Base-by-base conservation (phyloP, 2,888 invertebrate species). In the Orthosia incerta region DNA sequence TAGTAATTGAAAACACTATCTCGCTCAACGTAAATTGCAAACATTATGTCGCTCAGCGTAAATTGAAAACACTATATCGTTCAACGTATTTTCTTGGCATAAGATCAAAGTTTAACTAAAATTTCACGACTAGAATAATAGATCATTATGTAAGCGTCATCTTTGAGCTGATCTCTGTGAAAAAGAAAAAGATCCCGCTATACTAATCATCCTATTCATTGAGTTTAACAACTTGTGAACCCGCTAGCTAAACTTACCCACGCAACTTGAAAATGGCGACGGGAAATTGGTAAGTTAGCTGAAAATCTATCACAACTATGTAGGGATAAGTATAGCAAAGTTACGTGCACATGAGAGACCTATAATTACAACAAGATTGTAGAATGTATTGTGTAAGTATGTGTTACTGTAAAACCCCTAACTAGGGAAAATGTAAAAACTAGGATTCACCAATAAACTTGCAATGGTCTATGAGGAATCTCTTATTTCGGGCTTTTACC, bases 151-250 rank as follows among this genome's bases (percentile, higher is more conserved):
- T 51, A 16, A 68, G 60, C 51, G 60, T 57, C 26, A 64, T 65
- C 26, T 68, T 61, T 65, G 23, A 66, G 31, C 23, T 57, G 12
- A 55, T 46, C 5, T 23, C 18, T 48, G 16, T 20, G 16, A 51
- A 50, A 74, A 80, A 68, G 31, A 70, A 76, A 26, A 70, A 70
- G 45, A 61, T 63, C 18, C 31, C 4, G 50, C 59, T 31, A 20
- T 55, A 63, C 50, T 66, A 70, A 75, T 80, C 81, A 75, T 76
- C 53, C 76, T 69, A 76, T 79, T 79, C 69, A 70, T 65, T 79
- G 79, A 48, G 53, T 76, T 76, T 62, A 76, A 70, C 65, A 66
- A 76, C 53, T 76, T 80, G 76, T 51, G 69, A 79, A 75, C 45
- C 61, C 65, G 4, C 62, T 26, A 16, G 68, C 50, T 66, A 63